Base-by-base conservation (phyloP, 2,797 vertebrate genomes). In the Botia kubotai region DNA sequence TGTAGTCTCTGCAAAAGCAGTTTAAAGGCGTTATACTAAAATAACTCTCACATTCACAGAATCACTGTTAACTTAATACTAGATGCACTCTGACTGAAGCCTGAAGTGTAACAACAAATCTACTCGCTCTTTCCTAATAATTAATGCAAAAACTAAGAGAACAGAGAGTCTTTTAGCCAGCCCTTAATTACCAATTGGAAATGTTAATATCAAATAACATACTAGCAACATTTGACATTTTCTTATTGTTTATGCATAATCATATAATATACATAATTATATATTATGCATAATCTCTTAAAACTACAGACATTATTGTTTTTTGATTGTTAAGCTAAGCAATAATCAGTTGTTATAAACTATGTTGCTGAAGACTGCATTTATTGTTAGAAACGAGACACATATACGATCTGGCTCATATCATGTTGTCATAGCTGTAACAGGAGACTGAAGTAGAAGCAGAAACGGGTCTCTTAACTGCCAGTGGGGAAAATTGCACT, bases 401-500 rank as follows among this genome's bases (percentile, higher is more conserved):
- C 72, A 36, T 7, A 43, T 66, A 57, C 75, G 81, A 81, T 81
- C 77, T 67, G 48, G 62, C 58, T 82, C 48, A 66, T 79, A 62
- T 84, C 80, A 84, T 43, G 36, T 19, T 72, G 50, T 75, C 50
- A 82, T 60, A 65, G 53, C 67, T 76, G 21, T 53, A 80, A 75
- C 21, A 71, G 68, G 39, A 55, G 52, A 48, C 29, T 21, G 67
- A 67, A 74, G 39, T 43, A 43, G 39, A 43, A 43, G 70, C 52
- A 71, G 50, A 78, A 53, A 21, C 6, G 55, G 39, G 39, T 84
- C 65, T 81, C 72, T 72, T 67, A 75, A 75, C 72, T 55, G 62
- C 63, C 67, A 79, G 46, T 68, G 53, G 72, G 36, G 72, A 72
- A 76, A 16, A 76, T 39, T 85, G 67, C 53, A 75, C 83, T 82